Conservation (phyloP, 1,140 invertebrate genomes). For the Anoplolepis gracilipes region DNA sequence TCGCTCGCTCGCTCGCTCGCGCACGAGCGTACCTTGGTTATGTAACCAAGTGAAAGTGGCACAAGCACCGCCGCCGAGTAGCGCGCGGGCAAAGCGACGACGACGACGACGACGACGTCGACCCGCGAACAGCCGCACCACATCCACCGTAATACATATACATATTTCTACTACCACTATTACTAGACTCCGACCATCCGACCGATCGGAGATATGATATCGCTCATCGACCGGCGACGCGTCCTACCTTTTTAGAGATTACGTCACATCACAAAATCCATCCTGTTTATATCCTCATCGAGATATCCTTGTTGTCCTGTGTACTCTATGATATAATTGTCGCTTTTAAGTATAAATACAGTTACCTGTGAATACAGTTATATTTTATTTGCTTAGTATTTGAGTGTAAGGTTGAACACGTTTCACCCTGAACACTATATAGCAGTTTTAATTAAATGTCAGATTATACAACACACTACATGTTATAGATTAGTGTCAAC, state of each 20-base stretch:
- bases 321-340: not conserved
- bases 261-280: constrained; percentile 2
- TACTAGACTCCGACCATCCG: constrained; percentile 61
- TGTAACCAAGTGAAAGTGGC: constrained; percentile 86
- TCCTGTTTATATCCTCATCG: not conserved
- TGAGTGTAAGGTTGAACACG: not conserved
- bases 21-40: constrained; percentile 77
- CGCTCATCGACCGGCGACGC: constrained; percentile 44
- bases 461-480: not conserved
- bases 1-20: constrained; percentile 60
- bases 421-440: not conserved
- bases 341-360: constrained; percentile 2
- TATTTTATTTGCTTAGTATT: not conserved
- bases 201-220: constrained; percentile 60
- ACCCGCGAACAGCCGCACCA: constrained; percentile 69
- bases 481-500: not conserved
- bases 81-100: constrained; percentile 64
- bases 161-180: constrained; percentile 3
- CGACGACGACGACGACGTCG: constrained; percentile 69
- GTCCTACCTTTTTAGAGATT: constrained; percentile 41
- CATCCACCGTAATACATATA: constrained; percentile 59
- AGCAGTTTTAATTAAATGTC: not conserved
- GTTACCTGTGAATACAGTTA: not conserved
- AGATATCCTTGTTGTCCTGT: not conserved
- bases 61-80: constrained; percentile 77